Evolutionary conservation across 2,888 invertebrate genomes (phyloP).

Genomic region (Cryptocheilus praepositus): DNA sequence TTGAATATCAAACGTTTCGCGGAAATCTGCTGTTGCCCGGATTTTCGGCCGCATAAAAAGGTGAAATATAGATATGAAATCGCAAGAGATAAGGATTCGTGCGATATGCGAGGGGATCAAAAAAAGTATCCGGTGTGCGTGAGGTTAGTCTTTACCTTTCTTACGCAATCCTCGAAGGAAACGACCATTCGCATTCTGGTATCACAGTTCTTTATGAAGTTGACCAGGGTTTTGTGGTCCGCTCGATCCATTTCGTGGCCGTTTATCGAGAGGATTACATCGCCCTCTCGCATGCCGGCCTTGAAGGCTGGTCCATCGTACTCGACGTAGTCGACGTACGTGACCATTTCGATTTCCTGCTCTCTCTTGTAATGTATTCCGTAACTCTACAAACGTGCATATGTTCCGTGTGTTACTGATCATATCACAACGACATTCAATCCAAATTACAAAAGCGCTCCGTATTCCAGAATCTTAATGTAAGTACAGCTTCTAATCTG

Average conservation of each 20-base stretch:
- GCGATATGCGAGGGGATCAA: neutral
- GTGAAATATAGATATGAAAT: neutral
- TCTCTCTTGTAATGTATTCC: conserved; percentile 97
- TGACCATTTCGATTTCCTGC: conserved; percentile 96
- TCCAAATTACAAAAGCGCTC: too few relatives aligned
- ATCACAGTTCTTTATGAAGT: conserved; percentile 92
- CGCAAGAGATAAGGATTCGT: neutral
- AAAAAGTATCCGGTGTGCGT: neutral
- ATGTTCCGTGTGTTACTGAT: too few relatives aligned
- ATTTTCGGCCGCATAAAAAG: neutral
- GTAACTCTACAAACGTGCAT: conserved; percentile 83
- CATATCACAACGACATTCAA: too few relatives aligned
- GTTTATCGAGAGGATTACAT: conserved; percentile 96
- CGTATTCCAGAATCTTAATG: too few relatives aligned
- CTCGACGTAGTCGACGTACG: conserved; percentile 97
- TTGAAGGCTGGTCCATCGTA: conserved; percentile 93
- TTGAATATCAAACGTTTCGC: neutral
- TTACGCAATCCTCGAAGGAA: conserved; percentile 95
- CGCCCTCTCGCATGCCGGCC: conserved; percentile 96
- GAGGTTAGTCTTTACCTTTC: conserved; percentile 80
- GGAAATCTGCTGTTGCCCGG: neutral
- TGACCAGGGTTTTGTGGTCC: conserved; percentile 95
- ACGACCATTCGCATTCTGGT: conserved; percentile 96
- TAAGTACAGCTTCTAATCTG: too few relatives aligned
- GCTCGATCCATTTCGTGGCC: conserved; percentile 96